These are phyloP conservation scores for Calycopis cecrops DNA, from an alignment of 1,140 invertebrate species.

Conservation along the genomic window DNA sequence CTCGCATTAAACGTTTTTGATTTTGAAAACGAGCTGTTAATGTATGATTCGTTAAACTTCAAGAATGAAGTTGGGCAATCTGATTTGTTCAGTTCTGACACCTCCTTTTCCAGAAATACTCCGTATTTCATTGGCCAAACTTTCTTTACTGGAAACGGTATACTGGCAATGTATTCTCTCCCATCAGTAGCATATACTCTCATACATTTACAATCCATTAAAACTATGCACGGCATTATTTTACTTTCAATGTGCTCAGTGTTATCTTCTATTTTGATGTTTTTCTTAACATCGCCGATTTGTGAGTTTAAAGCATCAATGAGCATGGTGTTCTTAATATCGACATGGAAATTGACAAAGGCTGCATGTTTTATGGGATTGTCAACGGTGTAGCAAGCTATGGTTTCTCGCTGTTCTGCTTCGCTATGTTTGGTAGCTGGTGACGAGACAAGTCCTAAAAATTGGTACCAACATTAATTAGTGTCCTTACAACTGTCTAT, in stretches of 20 bases:
- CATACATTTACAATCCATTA: conserved; percentile 85
- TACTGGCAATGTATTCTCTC: conserved; percentile 86
- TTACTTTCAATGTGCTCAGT: conserved; percentile 59
- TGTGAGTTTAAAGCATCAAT: conserved; percentile 68
- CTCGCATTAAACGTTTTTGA: conserved; percentile 57
- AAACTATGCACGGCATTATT: conserved; percentile 78
- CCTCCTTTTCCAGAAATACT: conserved; percentile 83
- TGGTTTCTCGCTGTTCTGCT: conserved; percentile 73
- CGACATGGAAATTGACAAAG: conserved; percentile 84
- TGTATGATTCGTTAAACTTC: conserved; percentile 54
- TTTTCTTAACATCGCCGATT: conserved; percentile 62
- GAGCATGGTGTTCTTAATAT: conserved; percentile 75
- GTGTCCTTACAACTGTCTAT: no score
- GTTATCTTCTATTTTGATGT: conserved; percentile 66
- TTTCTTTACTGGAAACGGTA: conserved; percentile 89
- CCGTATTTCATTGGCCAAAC: conserved; percentile 88
- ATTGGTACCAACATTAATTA: neutral
- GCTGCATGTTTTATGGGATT: conserved; percentile 87
- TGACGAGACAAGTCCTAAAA: conserved; percentile 63
- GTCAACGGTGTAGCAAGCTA: conserved; percentile 87
- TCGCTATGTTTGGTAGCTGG: conserved; percentile 60
- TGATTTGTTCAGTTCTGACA: conserved; percentile 54
- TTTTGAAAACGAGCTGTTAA: conserved; percentile 45
- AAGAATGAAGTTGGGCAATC: conserved; percentile 48
- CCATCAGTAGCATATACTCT: conserved; percentile 87